phyloP scores from a whole-genome alignment of 2,113 vertebrate genomes.

The Dasyurus viverrinus region DNA sequence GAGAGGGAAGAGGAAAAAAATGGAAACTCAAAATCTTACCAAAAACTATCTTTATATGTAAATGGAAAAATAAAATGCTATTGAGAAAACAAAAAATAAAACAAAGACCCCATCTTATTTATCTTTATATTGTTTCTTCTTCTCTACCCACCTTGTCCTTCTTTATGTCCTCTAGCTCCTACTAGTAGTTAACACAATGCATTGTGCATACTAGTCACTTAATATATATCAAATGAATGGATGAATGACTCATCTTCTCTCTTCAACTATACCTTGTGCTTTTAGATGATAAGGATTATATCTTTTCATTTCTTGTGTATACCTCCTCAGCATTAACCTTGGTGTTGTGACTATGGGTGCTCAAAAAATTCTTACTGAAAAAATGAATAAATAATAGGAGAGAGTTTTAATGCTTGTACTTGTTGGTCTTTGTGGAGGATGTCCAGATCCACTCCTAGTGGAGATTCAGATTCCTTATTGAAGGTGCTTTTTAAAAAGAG shows the following conservation, averaged over 20 bases:
- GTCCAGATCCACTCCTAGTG: neutral
- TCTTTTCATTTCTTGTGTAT: neutral
- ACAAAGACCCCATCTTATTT: neutral
- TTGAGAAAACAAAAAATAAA: no score
- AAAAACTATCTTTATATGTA: no score
- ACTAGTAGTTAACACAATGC: neutral
- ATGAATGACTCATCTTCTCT: neutral
- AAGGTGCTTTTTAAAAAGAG: neutral
- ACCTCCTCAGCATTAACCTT: neutral
- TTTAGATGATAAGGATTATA: neutral
- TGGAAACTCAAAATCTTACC: no score
- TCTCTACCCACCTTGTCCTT: neutral
- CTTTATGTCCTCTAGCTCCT: neutral
- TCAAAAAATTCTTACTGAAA: neutral
- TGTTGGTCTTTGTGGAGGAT: neutral
- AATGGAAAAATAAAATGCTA: no score
- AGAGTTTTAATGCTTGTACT: neutral
- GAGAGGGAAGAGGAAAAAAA: no score
- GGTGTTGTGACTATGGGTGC: neutral
- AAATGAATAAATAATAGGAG: neutral
- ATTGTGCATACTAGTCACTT: neutral
- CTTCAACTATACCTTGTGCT: neutral
- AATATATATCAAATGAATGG: neutral
- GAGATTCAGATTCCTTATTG: neutral
- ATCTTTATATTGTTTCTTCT: neutral